These are phyloP conservation scores for Oncorhynchus mykiss DNA, from an alignment of 2,113 vertebrate genomes.

Conservation along the genomic window DNA sequence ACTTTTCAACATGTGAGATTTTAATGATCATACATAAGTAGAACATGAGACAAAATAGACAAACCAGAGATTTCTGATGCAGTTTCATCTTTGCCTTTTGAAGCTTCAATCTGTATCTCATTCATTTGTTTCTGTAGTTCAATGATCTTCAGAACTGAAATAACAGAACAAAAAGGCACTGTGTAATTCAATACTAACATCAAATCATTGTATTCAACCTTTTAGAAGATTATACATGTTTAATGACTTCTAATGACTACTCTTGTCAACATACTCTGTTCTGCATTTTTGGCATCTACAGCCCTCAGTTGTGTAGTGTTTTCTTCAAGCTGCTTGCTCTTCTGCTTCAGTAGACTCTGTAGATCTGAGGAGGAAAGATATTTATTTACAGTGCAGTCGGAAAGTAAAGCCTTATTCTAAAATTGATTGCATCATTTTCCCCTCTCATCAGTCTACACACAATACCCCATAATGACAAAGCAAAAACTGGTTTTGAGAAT, in stretches of 20 bases:
- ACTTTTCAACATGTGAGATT: not conserved
- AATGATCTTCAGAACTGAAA: slow-evolving; percentile 26
- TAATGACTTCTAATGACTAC: not conserved
- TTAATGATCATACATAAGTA: not conserved
- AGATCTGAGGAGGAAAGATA: slow-evolving; percentile 30
- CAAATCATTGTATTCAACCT: not conserved
- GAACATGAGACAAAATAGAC: not conserved
- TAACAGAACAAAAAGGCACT: not conserved
- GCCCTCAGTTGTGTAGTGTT: slow-evolving; percentile 23
- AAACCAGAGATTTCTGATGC: slow-evolving; percentile 17
- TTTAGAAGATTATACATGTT: no score
- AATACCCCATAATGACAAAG: slow-evolving; percentile 21
- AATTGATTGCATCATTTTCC: slow-evolving; percentile 20
- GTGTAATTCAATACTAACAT: not conserved
- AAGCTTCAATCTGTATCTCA: not conserved
- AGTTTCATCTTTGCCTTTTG: not conserved
- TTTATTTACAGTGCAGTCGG: slow-evolving; percentile 19
- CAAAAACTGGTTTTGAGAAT: not conserved
- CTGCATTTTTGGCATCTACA: slow-evolving; percentile 7
- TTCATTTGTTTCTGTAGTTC: slow-evolving; percentile 28
- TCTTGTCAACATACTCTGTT: slow-evolving; percentile 18
- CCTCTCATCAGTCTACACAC: slow-evolving; percentile 21
- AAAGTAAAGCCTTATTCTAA: no score
- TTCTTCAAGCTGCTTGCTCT: slow-evolving; percentile 31
- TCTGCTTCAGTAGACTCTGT: slow-evolving; percentile 12